Percentiles rank a stretch among this genome's conserved stretches.
Evolutionary conservation across 1,140 invertebrate genomes (phyloP).

Genomic region (Formica exsecta): DNA sequence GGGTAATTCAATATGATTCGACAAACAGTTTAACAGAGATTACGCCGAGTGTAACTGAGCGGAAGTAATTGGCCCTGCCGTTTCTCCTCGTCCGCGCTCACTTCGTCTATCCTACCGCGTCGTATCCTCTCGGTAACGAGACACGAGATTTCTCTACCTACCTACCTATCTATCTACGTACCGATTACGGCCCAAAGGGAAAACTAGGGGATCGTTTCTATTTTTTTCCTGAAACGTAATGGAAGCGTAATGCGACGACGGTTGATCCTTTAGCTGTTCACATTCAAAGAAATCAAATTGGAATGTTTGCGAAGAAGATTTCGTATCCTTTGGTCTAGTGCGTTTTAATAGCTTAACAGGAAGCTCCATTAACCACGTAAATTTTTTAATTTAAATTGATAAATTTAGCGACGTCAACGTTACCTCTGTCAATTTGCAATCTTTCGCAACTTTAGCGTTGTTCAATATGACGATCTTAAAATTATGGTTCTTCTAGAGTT

Average conservation of each 20-base stretch:
- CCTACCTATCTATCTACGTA: constrained; percentile 6
- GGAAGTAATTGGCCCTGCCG: constrained; percentile 78
- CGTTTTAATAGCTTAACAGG: neutral
- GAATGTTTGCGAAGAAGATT: constrained; percentile 9
- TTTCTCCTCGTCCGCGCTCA: constrained; percentile 13
- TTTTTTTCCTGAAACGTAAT: constrained; percentile 33
- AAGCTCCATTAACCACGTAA: neutral
- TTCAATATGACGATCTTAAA: neutral
- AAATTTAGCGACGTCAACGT: neutral
- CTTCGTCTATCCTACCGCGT: neutral
- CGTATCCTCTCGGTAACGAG: constrained; percentile 44
- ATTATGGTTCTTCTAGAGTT: neutral
- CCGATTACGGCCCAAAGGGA: constrained; percentile 38
- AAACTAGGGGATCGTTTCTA: constrained; percentile 53
- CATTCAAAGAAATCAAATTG: constrained; percentile 12
- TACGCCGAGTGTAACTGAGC: constrained; percentile 81
- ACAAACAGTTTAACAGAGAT: constrained; percentile 83
- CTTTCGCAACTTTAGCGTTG: neutral
- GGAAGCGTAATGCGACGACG: constrained; percentile 40
- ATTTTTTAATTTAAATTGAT: constrained; percentile 11
- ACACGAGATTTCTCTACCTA: constrained; percentile 24
- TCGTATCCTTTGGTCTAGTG: neutral
- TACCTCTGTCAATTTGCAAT: neutral
- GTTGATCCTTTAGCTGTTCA: constrained; percentile 43
- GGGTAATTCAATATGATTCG: constrained; percentile 84